Base-by-base conservation (phyloP, 2,113 vertebrate genomes). In the Channa maculata region DNA sequence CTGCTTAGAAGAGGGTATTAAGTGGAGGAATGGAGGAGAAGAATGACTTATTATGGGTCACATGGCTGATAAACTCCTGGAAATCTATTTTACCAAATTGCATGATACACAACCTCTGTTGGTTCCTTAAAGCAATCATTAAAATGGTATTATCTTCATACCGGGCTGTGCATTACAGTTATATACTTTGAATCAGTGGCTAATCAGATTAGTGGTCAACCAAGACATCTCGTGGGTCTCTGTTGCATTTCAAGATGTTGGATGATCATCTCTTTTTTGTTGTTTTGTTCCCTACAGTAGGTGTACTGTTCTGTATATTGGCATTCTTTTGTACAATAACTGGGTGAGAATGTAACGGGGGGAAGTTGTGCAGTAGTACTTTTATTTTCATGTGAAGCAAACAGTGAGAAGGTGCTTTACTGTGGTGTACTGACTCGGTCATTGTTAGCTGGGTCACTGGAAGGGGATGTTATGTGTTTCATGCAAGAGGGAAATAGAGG, bases 281-380 rank as follows among this genome's bases (percentile, higher is more conserved):
- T 65, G 49, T 85, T 64, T 58, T 67, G 90, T 24, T 77, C 89
- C 77, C 84, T 82, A 24, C 24, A 24, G 24, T 89, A 80, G 89
- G 53, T 93, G 92, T 92, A 93, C 57, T 57, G 77, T 91, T 91
- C 83, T 92, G 91, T 94, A 93, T 89, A 92, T 89, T 87, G 83
- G 71, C 71, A 82, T 92, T 91, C 70, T 88, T 93, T 94, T 91
- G 90, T 94, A 94, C 85, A 92, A 92, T 91, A 89, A 85, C 54
- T 77, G 75, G 87, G 88, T 89, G 83, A 93, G 91, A 92, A 92
- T 93, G 89, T 94, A 89, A 83, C 62, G 83, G 79, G 61, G 57
- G 65, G 37, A 57, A 79, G 79, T 87, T 58, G 92, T 94, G 88
- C 80, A 90, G 88, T 92, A 80, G 88, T 92, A 77, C 84, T 92